Evolutionary conservation across 1,140 invertebrate genomes (phyloP).

Genomic region (Drosophila pruinosa): DNA sequence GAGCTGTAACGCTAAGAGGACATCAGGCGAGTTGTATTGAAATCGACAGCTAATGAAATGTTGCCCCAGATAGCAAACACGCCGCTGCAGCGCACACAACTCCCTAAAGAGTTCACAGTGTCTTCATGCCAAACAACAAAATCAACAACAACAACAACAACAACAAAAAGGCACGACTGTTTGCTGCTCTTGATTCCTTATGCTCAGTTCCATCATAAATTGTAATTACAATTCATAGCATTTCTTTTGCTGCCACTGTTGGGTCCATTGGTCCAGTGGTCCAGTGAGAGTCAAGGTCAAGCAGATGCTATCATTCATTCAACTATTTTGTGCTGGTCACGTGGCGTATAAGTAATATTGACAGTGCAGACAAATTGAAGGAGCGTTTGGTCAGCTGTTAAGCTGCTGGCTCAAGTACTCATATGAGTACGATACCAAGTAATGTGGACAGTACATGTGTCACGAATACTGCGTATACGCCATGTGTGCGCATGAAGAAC

Average conservation of each 20-base stretch:
- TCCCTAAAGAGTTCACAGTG: neutral
- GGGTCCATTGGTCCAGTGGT: too few species aligned
- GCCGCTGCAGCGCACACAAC: conserved; percentile 6
- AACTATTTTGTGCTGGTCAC: conserved; percentile 19
- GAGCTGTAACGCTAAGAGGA: neutral
- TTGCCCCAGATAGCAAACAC: conserved; percentile 17
- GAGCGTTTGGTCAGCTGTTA: conserved; percentile 9
- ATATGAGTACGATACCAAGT: neutral
- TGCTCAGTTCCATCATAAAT: conserved; percentile 40
- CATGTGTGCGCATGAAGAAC: neutral
- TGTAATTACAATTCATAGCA: conserved; percentile 29
- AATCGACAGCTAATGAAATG: conserved; percentile 51
- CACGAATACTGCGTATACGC: conserved; percentile 24
- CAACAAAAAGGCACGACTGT: neutral
- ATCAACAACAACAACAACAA: neutral
- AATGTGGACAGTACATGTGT: neutral
- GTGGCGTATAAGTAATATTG: conserved; percentile 37
- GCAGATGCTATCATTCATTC: conserved; percentile 12
- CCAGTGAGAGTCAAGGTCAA: conserved; percentile 28
- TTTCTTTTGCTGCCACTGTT: too few species aligned
- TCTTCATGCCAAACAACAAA: too few species aligned
- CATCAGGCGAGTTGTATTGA: conserved; percentile 23
- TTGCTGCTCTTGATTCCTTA: conserved; percentile 9
- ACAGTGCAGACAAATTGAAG: conserved; percentile 14
- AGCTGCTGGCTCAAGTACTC: conserved; percentile 3